These are phyloP conservation scores for Sitobion miscanthi DNA, from an alignment of 1,140 invertebrate species.

Conservation along the genomic window DNA sequence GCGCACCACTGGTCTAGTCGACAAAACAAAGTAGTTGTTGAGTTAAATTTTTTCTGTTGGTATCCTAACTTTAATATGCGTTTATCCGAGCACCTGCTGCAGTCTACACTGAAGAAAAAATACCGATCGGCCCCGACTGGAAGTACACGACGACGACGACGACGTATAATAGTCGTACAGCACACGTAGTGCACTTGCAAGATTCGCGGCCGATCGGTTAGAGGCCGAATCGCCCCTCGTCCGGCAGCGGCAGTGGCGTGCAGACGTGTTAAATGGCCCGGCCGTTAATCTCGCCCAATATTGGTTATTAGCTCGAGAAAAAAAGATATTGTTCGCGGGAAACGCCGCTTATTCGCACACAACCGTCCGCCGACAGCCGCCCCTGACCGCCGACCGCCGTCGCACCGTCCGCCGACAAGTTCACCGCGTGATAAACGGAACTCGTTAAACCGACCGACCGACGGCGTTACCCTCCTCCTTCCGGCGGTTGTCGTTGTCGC, in stretches of 20 bases:
- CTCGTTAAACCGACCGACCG: neutral
- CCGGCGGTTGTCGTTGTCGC: neutral
- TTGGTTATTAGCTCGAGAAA: slow-evolving; percentile 31
- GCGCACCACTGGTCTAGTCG: neutral
- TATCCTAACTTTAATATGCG: neutral
- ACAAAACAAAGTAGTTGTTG: too few relatives aligned
- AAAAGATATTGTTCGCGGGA: neutral
- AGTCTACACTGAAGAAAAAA: neutral
- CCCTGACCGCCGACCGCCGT: neutral
- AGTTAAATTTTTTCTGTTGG: neutral
- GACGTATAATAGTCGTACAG: too few relatives aligned
- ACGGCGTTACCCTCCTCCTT: neutral
- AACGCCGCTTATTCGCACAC: neutral
- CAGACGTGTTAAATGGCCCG: neutral
- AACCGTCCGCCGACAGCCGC: neutral
- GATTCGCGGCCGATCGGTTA: neutral
- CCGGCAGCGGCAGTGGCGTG: neutral
- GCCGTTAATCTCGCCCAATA: neutral
- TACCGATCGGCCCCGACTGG: neutral
- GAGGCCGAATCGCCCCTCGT: neutral
- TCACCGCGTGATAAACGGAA: slow-evolving; percentile 28
- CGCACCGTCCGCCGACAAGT: neutral
- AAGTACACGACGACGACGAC: neutral
- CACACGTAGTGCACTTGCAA: neutral
- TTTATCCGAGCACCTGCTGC: neutral